Conservation (phyloP, 2,888 invertebrate genomes). For the Eupelmus urozonus region DNA sequence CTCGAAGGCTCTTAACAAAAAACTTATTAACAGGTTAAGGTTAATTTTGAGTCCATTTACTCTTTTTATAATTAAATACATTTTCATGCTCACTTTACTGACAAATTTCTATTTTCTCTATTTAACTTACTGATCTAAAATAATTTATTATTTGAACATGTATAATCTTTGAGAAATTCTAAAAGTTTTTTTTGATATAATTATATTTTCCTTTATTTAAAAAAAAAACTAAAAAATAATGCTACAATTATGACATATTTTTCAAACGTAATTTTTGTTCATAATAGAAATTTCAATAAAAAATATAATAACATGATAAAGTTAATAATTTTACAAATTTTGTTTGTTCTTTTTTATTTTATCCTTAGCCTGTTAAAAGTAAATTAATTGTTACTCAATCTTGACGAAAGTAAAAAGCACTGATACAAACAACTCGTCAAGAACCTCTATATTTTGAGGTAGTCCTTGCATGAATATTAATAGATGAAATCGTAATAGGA, state of each 20-base stretch:
- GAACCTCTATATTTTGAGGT: constrained; percentile 16
- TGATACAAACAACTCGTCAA: constrained; percentile 27
- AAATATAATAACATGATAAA: too few species aligned
- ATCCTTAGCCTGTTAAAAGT: constrained; percentile 44
- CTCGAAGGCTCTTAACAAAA: constrained; percentile 47
- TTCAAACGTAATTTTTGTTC: too few species aligned
- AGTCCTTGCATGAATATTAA: constrained; percentile 18
- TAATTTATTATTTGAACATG: not conserved
- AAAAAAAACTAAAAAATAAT: too few species aligned
- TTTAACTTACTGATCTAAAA: not conserved
- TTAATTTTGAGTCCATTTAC: constrained; percentile 5
- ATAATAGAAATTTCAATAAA: too few species aligned
- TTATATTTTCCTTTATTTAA: too few species aligned
- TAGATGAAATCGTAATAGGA: not conserved
- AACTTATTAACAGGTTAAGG: constrained; percentile 51
- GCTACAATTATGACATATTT: too few species aligned
- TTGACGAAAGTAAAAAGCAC: constrained; percentile 45
- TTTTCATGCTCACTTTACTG: constrained; percentile 16
- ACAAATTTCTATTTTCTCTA: constrained; percentile 16
- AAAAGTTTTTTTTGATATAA: not conserved
- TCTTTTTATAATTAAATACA: constrained; percentile 17
- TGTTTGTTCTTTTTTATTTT: too few species aligned
- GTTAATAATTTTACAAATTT: too few species aligned
- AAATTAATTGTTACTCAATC: constrained; percentile 27
- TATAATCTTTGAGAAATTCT: not conserved